These are phyloP conservation scores for Danio jaintianensis DNA, from an alignment of 2,797 vertebrate genomes.

Conservation along the genomic window DNA sequence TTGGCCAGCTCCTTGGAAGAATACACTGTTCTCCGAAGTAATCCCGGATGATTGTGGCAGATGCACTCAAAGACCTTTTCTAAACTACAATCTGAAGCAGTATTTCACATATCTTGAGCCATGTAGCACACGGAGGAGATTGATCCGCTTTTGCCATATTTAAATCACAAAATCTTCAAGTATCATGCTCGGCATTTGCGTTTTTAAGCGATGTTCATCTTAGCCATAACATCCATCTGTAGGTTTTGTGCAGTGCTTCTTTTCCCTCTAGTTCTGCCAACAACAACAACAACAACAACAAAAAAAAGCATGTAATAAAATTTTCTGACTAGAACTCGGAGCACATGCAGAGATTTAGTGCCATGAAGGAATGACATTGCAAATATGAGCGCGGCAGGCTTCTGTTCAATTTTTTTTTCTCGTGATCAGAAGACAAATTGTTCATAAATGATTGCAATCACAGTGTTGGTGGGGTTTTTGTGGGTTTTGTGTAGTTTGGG, in stretches of 20 bases:
- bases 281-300: conserved; percentile 37
- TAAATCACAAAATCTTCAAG: not conserved
- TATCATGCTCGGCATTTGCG: conserved; percentile 11
- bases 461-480: conserved; percentile 20
- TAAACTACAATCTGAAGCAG: conserved; percentile 33
- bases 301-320: conserved; percentile 52
- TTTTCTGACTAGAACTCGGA: conserved; percentile 14
- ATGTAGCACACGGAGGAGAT: conserved; percentile 36
- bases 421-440: not conserved
- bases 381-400: not conserved
- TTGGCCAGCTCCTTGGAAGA: conserved; percentile 22
- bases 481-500: not conserved
- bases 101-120: conserved; percentile 42
- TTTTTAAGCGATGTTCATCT: not conserved
- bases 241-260: conserved; percentile 25
- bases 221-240: conserved; percentile 1
- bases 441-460: conserved; percentile 43
- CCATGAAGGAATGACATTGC: conserved; percentile 13
- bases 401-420: not conserved
- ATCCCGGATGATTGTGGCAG: conserved; percentile 23
- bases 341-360: conserved; percentile 41
- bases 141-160: conserved; percentile 7
- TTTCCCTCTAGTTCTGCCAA: conserved; percentile 58
- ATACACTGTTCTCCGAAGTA: conserved; percentile 7
- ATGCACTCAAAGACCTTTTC: conserved; percentile 32